Base-by-base conservation (phyloP, 2,888 invertebrate species). In the Arrhopalites spinosus region DNA sequence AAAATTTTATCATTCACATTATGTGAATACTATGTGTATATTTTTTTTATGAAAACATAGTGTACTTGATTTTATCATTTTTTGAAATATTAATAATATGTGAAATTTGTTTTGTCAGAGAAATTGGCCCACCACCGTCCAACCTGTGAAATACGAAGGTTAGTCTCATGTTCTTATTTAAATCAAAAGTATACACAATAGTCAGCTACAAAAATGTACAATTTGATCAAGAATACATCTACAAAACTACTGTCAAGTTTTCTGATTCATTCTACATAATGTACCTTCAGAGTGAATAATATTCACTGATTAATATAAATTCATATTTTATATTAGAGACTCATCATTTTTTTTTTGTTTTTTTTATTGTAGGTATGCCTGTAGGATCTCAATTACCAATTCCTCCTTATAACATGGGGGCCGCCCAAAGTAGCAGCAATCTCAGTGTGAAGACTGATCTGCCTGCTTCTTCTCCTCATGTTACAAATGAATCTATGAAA, bases 401-500 rank as follows among this genome's bases (percentile, higher is more conserved):
- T 36, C 2, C 59, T 20, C 7, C 20, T 23, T 23, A 59, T 13
- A 59, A 23, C 23, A 50, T 15, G 17, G n/a, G 15, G 17, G 11
- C 5, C 2, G 59, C 59, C 25, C 59, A 59, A 59, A 59, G 23
- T 23, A 36, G 36, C n/a, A n/a, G n/a, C 36, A 59, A 59, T 23
- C 50, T n/a, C 20, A 7, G 17, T 3, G 23, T 20, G 20, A 59
- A 59, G 59, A 59, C 59, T 59, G 59, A 59, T 8, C 59, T 30
- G 53, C 30, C 30, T 69, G 69, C 56, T 69, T 50, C 61, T 23
- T 25, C 69, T 50, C 69, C 69, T 50, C 69, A 59, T 59, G 20
- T 59, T 23, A 20, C 53, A 50, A 23, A 25, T 29, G 69, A 69
- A 56, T 30, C 56, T 50, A 45, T 29, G 2, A 63, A 72, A 63